Evolutionary conservation across 2,797 vertebrate species (phyloP).

Genomic region (Sitta carolinensis): DNA sequence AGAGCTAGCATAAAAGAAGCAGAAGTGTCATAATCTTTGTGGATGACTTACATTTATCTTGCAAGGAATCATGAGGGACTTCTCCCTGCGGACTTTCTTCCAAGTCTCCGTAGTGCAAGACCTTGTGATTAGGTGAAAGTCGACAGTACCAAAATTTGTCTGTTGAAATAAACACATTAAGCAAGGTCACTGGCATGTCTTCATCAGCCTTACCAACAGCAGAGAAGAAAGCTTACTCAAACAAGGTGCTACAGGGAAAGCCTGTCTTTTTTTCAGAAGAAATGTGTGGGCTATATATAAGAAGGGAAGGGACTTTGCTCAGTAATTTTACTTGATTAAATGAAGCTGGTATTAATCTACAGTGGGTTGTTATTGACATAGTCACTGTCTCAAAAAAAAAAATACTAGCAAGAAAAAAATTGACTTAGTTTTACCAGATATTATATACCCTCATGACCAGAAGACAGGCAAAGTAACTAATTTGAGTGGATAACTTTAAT

Average conservation of each 20-base stretch:
- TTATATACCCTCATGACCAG: neutral
- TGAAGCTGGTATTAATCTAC: neutral
- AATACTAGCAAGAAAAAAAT: neutral
- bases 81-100: constrained; percentile 97
- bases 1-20: neutral
- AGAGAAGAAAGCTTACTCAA: neutral
- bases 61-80: constrained; percentile 94
- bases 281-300: neutral
- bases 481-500: neutral
- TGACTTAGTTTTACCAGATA: neutral
- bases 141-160: constrained; percentile 99
- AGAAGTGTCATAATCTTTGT: neutral
- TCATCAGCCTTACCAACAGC: neutral
- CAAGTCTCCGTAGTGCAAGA: constrained; percentile 97
- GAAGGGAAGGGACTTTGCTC: neutral
- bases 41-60: constrained; percentile 92
- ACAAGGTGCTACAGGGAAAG: neutral
- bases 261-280: neutral
- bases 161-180: constrained; percentile 61
- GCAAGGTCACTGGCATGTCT: neutral
- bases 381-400: neutral
- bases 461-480: neutral
- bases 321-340: neutral
- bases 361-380: neutral
- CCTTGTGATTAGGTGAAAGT: constrained; percentile 98